These are phyloP conservation scores for Drosophila kambysellisi DNA, from an alignment of 2,888 invertebrate genomes.

Conservation along the genomic window DNA sequence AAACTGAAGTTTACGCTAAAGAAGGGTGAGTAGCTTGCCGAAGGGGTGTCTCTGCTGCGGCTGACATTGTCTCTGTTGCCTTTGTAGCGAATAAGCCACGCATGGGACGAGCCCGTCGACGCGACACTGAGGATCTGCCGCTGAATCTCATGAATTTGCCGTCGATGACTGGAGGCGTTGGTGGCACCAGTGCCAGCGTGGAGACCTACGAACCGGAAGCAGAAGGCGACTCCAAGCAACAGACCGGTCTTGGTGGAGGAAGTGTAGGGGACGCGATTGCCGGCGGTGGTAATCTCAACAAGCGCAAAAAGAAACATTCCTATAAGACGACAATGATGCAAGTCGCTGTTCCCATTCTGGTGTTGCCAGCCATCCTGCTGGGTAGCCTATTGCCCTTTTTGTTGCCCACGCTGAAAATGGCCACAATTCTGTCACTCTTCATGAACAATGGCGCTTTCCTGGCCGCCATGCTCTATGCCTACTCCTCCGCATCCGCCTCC, in stretches of 20 bases:
- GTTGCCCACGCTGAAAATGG: conserved; percentile 89
- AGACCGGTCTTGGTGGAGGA: conserved; percentile 37
- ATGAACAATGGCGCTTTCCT: conserved; percentile 89
- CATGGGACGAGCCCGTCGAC: conserved; percentile 66
- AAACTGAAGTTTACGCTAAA: conserved; percentile 86
- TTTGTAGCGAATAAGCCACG: conserved; percentile 57
- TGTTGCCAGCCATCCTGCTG: conserved; percentile 88
- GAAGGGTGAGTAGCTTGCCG: conserved; percentile 70
- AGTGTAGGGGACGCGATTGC: conserved; percentile 24
- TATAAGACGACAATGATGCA: conserved; percentile 82
- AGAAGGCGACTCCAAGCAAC: conserved; percentile 74
- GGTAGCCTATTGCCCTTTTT: conserved; percentile 89
- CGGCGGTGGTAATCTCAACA: conserved; percentile 41
- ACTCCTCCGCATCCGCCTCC: conserved; percentile 41
- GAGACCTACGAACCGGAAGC: conserved; percentile 68
- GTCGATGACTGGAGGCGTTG: conserved; percentile 47
- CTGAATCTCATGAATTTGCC: conserved; percentile 64
- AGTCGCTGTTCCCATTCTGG: conserved; percentile 86
- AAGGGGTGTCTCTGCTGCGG: neutral
- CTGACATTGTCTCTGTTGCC: neutral
- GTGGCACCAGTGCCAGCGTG: conserved; percentile 58
- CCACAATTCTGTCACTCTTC: conserved; percentile 87
- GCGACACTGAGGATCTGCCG: conserved; percentile 63
- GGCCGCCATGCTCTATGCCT: conserved; percentile 86
- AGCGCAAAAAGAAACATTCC: conserved; percentile 68